Evolutionary conservation across 2,888 invertebrate species (phyloP).

Genomic region (Macrosoma leucophasiata): DNA sequence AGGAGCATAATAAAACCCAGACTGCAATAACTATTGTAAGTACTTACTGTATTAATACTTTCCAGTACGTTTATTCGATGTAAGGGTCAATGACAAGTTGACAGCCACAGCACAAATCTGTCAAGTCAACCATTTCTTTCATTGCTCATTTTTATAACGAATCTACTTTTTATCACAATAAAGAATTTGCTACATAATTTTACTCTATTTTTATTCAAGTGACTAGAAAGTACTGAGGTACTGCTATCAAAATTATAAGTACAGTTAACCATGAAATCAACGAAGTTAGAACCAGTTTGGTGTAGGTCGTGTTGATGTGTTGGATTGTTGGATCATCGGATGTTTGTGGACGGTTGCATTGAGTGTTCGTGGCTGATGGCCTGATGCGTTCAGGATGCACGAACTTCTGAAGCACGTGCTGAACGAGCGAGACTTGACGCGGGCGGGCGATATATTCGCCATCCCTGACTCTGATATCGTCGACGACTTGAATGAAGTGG

Average conservation of each 20-base stretch:
- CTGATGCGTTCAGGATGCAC: conserved; percentile 86
- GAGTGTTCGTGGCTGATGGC: conserved; percentile 27
- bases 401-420: conserved; percentile 93
- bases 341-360: conserved; percentile 28
- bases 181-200: conserved; percentile 31
- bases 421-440: conserved; percentile 90
- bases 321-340: conserved; percentile 32
- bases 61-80: no score
- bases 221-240: conserved; percentile 23
- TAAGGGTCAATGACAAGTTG: no score
- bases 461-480: conserved; percentile 91
- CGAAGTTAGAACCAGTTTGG: conserved; percentile 22
- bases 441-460: conserved; percentile 93
- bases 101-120: no score
- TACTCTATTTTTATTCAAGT: conserved; percentile 30
- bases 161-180: conserved; percentile 32
- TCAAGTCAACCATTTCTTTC: conserved; percentile 23
- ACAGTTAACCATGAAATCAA: conserved; percentile 18
- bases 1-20: no score
- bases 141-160: conserved; percentile 32
- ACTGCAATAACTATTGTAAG: no score
- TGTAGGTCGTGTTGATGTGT: conserved; percentile 37
- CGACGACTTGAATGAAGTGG: conserved; percentile 88
- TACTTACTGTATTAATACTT: no score
- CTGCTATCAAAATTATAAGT: conserved; percentile 19